Evolutionary conservation across 2,113 vertebrate genomes (phyloP).

Genomic region (Geococcyx californianus): DNA sequence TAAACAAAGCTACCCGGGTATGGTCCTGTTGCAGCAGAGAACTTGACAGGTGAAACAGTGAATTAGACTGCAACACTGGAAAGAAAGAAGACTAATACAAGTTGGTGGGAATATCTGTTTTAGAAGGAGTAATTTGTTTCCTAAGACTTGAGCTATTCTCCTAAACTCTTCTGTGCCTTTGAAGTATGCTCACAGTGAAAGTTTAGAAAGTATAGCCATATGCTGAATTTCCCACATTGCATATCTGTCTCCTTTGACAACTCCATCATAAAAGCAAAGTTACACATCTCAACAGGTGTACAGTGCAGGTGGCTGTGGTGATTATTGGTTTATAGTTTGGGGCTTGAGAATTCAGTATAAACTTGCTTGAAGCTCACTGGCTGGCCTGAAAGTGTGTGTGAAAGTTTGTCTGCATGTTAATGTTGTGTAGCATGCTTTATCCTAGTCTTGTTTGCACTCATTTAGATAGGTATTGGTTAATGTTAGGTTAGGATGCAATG

Average conservation of each 20-base stretch:
- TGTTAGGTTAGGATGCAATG: neutral
- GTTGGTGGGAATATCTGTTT: neutral
- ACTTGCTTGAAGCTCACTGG: neutral
- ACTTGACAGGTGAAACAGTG: neutral
- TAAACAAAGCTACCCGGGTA: neutral
- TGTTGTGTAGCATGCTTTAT: conserved; percentile 72
- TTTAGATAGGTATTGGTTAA: neutral
- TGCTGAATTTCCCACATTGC: neutral
- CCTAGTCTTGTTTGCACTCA: neutral
- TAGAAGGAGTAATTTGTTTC: neutral
- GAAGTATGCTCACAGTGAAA: neutral
- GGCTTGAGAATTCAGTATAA: neutral
- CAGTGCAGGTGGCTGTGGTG: neutral
- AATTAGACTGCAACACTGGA: neutral
- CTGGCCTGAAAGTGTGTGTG: conserved; percentile 66
- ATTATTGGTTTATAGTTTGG: neutral
- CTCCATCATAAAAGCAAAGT: neutral
- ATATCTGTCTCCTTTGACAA: neutral
- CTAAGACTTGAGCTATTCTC: neutral
- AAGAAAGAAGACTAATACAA: neutral
- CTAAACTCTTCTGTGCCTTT: neutral
- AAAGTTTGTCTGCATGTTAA: conserved; percentile 73
- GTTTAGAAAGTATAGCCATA: neutral
- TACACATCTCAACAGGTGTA: neutral
- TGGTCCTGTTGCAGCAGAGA: neutral